Percentiles rank a stretch among this genome's conserved stretches.
These are phyloP conservation scores for Mamestra configurata DNA, from an alignment of 1,140 invertebrate genomes.

Conservation along the genomic window DNA sequence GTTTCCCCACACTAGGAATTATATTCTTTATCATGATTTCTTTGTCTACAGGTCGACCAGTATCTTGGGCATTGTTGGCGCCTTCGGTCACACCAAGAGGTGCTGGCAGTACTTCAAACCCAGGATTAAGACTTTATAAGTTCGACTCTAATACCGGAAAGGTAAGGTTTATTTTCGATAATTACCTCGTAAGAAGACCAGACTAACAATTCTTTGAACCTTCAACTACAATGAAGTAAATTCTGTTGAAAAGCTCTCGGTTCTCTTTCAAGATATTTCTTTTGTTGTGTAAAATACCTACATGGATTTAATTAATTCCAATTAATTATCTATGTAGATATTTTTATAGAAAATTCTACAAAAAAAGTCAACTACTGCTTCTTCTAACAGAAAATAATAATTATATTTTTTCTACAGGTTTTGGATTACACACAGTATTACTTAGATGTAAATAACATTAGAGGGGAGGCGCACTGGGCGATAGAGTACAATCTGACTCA, in stretches of 20 bases:
- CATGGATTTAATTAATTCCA: too few relatives aligned
- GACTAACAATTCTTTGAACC: background rate
- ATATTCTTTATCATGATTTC: background rate
- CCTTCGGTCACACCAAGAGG: conserved; percentile 95
- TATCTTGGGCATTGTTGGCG: conserved; percentile 95
- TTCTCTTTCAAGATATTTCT: too few relatives aligned
- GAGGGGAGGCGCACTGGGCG: conserved; percentile 91
- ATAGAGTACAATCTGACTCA: conserved; percentile 94
- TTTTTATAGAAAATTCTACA: too few relatives aligned
- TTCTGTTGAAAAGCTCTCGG: too few relatives aligned
- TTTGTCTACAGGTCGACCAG: conserved; percentile 90
- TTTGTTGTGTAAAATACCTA: too few relatives aligned
- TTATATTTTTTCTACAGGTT: conserved; percentile 88
- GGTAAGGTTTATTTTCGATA: conserved; percentile 83
- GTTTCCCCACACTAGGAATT: too few relatives aligned
- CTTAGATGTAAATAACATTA: conserved; percentile 94
- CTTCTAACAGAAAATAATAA: background rate
- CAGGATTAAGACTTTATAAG: conserved; percentile 95
- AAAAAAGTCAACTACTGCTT: too few relatives aligned
- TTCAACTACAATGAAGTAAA: too few relatives aligned
- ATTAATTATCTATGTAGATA: too few relatives aligned
- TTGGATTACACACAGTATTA: conserved; percentile 97
- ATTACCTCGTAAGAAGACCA: background rate
- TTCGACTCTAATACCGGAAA: conserved; percentile 94
- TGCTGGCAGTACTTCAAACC: conserved; percentile 93